Evolutionary conservation across 2,888 invertebrate species (phyloP).

Genomic region (Andrena marginata): DNA sequence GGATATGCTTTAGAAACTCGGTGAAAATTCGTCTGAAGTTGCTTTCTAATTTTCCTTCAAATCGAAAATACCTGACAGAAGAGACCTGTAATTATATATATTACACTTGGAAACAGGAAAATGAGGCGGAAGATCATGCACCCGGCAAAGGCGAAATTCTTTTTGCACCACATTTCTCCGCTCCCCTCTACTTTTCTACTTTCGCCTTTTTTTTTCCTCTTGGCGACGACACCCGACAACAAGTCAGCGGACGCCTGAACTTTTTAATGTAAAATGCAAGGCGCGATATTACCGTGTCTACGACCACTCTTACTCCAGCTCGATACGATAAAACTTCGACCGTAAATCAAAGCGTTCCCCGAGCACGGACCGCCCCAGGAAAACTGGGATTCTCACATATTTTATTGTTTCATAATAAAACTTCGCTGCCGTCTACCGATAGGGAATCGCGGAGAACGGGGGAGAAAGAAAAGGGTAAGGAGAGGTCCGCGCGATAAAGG

Average conservation of each 20-base stretch:
- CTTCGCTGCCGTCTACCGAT: conserved; percentile 73
- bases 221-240: conserved; percentile 52
- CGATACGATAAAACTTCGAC: conserved; percentile 81
- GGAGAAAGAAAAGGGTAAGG: conserved; percentile 36
- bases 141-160: conserved; percentile 39
- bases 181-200: background rate
- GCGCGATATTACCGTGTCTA: conserved; percentile 77
- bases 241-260: conserved; percentile 73
- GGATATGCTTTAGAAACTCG: too few relatives aligned
- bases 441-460: conserved; percentile 47
- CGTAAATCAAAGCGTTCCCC: conserved; percentile 80
- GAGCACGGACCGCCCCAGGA: conserved; percentile 38
- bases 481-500: conserved; percentile 43
- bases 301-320: conserved; percentile 59
- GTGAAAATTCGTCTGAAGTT: too few relatives aligned
- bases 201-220: conserved; percentile 24
- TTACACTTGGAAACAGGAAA: too few relatives aligned
- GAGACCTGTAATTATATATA: too few relatives aligned
- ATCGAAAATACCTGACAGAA: too few relatives aligned
- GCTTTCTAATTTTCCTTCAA: too few relatives aligned
- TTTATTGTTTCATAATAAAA: conserved; percentile 84
- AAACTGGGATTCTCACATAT: conserved; percentile 76
- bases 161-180: conserved; percentile 33
- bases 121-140: too few relatives aligned
- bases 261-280: conserved; percentile 82